Base-by-base conservation (phyloP, 1,140 invertebrate species). In the Lepidurus packardi region DNA sequence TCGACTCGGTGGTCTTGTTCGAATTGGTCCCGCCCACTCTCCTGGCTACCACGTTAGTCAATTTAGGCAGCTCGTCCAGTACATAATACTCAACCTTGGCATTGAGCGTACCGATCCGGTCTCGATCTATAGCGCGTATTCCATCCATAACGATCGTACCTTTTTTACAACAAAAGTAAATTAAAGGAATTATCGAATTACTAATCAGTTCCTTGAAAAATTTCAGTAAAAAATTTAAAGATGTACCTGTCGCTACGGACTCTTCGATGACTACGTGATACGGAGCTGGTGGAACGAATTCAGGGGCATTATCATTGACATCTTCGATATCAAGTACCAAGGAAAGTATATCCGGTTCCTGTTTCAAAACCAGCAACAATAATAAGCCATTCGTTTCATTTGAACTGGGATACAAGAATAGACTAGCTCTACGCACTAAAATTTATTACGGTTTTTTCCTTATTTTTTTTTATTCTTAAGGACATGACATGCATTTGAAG, bases 271-370 rank as follows among this genome's bases (percentile, higher is more conserved):
- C 89, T 1, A 94, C 87, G 42, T 89, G 86, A 83, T 94, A 95
- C 11, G 93, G 93, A 10, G 90, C 88, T n/a, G 53, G 53, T 76
- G 92, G 90, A 21, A 92, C 82, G 83, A 93, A 93, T 81, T 83
- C 82, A 0, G 94, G 94, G 0, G 87, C 81, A 85, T 95, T 94
- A 84, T 97, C 94, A 83, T 97, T 97, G 79, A 91, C 89, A 85
- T 97, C 94, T 7, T 89, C 85, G 13, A 96, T 85, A 1, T 85
- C 87, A 7, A 65, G 53, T 21, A 65, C 53, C 53, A 65, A 65
- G 53, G 53, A 65, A 65, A 65, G 53, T 21, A 65, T 65, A 65
- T 65, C 53, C 53, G 53, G 53, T 65, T 65, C 53, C 53, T 65
- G 16, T 65, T 65, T 65, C 21, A 65, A 7, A 16, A 65, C 4